Evolutionary conservation across 2,888 invertebrate genomes (phyloP), one percentile per base, ranked within the genome.

Genomic region (Athalia cordata): DNA sequence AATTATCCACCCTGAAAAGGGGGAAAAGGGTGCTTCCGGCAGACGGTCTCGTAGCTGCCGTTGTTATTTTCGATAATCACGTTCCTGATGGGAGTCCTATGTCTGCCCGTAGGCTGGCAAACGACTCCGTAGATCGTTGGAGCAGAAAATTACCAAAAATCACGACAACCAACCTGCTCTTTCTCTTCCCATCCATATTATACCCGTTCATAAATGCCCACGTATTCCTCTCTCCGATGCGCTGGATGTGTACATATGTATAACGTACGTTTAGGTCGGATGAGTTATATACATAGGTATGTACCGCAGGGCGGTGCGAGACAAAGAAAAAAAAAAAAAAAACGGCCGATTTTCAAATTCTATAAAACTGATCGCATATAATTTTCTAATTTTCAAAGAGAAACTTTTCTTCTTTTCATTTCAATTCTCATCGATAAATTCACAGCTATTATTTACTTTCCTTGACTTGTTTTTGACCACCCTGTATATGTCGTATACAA

Each of bases 41-140:
- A 75, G 75, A 75, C 64, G 75, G 62, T 64, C 29, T 29, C 50
- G 75, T 62, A 75, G 50, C 11, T 8, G 52, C 75, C 64, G 64
- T 61, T 75, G 75, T 75, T 75, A 75, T 75, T 75, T 75, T 75
- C 75, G 75, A 75, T 75, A 75, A 75, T 75, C 75, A 64, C 64
- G 72, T 72, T 72, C 57, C 29, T 72, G 72, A 72, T 72, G 72
- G 72, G 57, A 72, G 72, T 57, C 72, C 11, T 72, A 13, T 47
- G 72, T 59, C 72, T 59, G 59, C 59, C 72, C 59, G 72, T 72
- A 45, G 72, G 72, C 57, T 72, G 72, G 72, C 57, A 72, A 72
- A 72, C 59, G 43, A 72, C 59, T 72, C n/a, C 47, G 72, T 57
- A 57, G 72, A 72, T 72, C 72, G 59, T 57, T 72, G 72, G 72